Percentiles rank a stretch among this genome's conserved stretches.
These are phyloP conservation scores for Bathynomus jamesi DNA, from an alignment of 1,140 invertebrate genomes.

Conservation along the genomic window DNA sequence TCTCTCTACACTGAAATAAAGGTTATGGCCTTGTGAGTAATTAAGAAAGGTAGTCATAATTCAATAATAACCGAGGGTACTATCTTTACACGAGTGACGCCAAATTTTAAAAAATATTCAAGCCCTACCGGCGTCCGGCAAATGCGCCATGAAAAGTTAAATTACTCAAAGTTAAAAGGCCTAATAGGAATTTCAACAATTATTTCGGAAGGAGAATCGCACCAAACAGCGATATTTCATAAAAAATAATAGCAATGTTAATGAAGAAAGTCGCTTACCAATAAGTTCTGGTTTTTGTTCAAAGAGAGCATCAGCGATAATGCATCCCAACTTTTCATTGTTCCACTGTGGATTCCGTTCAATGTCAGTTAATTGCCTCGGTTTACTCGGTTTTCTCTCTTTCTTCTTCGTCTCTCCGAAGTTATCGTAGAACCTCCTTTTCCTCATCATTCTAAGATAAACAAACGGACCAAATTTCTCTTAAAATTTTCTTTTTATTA, in stretches of 20 bases:
- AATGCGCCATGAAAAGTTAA: too few relatives aligned
- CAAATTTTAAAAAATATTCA: too few relatives aligned
- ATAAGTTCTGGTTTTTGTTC: slow-evolving; percentile 15
- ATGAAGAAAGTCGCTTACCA: slow-evolving; percentile 8
- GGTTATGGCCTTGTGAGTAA: too few relatives aligned
- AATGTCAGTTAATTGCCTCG: not conserved
- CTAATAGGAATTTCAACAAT: too few relatives aligned
- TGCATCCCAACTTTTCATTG: slow-evolving; percentile 1
- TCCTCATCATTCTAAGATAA: not conserved
- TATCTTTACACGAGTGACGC: too few relatives aligned
- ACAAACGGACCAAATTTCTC: not conserved
- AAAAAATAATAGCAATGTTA: not conserved
- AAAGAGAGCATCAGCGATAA: slow-evolving; percentile 11
- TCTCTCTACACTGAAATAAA: too few relatives aligned
- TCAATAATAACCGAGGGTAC: too few relatives aligned
- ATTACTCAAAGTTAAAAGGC: too few relatives aligned
- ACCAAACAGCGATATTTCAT: not conserved
- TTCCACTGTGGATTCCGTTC: not conserved
- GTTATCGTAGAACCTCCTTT: not conserved
- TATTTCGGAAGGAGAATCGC: too few relatives aligned
- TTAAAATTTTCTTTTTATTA: too few relatives aligned
- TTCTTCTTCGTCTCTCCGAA: not conserved
- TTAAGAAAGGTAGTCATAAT: too few relatives aligned
- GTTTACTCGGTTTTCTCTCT: not conserved
- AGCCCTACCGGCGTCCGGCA: too few relatives aligned